A percentile compares a stretch with the other conserved stretches of the same genome.
phyloP scores from a whole-genome alignment of 2,888 invertebrate species.

The Cryptocephalus primarius region DNA sequence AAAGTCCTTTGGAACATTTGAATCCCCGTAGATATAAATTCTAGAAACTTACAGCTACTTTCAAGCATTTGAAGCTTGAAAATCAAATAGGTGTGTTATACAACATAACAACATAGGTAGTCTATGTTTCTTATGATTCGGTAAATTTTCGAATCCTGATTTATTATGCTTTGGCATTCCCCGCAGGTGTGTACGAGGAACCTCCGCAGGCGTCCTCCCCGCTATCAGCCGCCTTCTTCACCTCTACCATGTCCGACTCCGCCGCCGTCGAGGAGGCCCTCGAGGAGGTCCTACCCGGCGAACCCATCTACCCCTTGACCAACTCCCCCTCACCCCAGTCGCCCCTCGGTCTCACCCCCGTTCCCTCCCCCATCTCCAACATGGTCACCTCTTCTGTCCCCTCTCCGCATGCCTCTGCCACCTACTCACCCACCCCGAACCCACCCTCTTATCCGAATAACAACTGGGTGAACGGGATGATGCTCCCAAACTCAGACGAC shows the following conservation, averaged over 20 bases:
- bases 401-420: constrained; percentile 13
- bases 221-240: constrained; percentile 73
- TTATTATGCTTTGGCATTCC: no score
- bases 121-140: no score
- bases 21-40: no score
- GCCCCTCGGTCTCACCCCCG: constrained; percentile 46
- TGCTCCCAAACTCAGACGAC: constrained; percentile 83
- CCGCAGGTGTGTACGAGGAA: constrained; percentile 44
- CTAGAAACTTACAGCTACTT: no score
- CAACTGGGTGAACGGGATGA: constrained; percentile 56
- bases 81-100: no score
- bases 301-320: constrained; percentile 43
- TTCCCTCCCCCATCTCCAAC: constrained; percentile 40
- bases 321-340: constrained; percentile 52
- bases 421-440: constrained; percentile 19
- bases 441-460: constrained; percentile 34
- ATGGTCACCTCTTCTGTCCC: constrained; percentile 25
- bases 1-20: no score
- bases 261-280: constrained; percentile 80
- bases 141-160: no score
- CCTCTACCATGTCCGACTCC: constrained; percentile 74
- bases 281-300: constrained; percentile 73
- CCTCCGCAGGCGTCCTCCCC: constrained; percentile 70
- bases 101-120: no score
- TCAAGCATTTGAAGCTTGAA: no score